phyloP scores from a whole-genome alignment of 2,888 invertebrate species.

The Lutraria lutraria region DNA sequence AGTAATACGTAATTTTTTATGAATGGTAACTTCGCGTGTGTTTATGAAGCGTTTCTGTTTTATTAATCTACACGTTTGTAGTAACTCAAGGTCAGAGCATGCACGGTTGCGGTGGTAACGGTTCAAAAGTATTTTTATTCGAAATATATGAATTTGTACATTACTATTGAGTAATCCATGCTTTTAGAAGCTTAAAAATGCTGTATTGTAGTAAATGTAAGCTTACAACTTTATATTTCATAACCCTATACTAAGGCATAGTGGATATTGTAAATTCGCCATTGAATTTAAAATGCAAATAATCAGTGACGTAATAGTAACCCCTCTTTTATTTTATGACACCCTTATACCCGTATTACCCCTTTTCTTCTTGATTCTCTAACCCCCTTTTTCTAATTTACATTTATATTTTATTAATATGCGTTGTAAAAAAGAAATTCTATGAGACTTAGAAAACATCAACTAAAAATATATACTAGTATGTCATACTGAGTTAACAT shows the following conservation, averaged over 20 bases:
- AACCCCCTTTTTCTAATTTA: constrained; percentile 4
- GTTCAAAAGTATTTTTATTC: not conserved
- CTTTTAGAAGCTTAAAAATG: constrained; percentile 16
- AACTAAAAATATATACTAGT: too few species aligned
- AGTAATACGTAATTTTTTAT: not conserved
- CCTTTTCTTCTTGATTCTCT: constrained; percentile 17
- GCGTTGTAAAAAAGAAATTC: not conserved
- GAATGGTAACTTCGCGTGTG: not conserved
- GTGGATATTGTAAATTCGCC: not conserved
- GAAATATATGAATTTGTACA: not conserved
- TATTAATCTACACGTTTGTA: not conserved
- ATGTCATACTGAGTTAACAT: too few species aligned
- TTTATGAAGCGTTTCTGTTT: not conserved
- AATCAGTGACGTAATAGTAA: constrained; percentile 14
- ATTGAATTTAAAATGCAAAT: constrained; percentile 17
- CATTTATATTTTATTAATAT: not conserved
- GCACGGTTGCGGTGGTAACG: constrained; percentile 28
- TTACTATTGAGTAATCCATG: constrained; percentile 7
- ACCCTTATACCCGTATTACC: constrained; percentile 17
- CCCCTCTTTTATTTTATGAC: constrained; percentile 21
- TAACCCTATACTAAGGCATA: constrained; percentile 25
- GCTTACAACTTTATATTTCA: constrained; percentile 13
- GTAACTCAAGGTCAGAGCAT: not conserved
- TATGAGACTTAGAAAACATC: too few species aligned
- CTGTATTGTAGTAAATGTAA: constrained; percentile 19